Percentiles rank a stretch among this genome's conserved stretches.
phyloP scores from a whole-genome alignment of 23 tunicate genomes.

The Ciona savignyi region DNA sequence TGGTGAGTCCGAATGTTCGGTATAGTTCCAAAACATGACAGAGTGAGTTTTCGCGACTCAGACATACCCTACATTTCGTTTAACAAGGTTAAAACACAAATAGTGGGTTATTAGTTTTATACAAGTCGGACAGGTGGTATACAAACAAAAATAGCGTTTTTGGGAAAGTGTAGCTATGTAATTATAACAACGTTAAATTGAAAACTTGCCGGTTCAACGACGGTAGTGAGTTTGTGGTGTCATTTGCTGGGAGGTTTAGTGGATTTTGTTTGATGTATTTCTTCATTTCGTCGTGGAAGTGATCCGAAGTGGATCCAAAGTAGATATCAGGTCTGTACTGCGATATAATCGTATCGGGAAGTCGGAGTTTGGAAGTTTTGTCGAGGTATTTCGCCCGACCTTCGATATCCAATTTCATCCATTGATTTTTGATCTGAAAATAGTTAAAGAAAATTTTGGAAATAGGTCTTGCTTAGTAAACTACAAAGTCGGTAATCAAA shows the following conservation, averaged over 20 bases:
- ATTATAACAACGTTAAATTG: too few species aligned
- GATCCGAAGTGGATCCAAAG: constrained; percentile 73
- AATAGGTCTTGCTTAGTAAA: background rate
- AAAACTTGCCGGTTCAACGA: too few species aligned
- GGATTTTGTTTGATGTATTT: constrained; percentile 38
- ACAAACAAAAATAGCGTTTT: too few species aligned
- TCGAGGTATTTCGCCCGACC: constrained; percentile 4
- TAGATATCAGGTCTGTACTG: constrained; percentile 62
- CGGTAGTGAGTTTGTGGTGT: constrained; percentile 8
- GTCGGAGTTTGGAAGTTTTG: constrained; percentile 3
- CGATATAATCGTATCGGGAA: constrained; percentile 54
- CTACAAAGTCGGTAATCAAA: background rate
- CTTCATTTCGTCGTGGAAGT: constrained; percentile 21
- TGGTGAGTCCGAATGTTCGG: too few species aligned
- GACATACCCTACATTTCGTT: too few species aligned
- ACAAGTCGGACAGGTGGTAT: too few species aligned
- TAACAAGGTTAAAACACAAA: too few species aligned
- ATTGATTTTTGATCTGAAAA: background rate
- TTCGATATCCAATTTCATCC: constrained; percentile 24
- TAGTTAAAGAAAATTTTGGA: background rate
- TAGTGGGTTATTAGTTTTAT: too few species aligned
- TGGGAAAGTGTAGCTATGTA: too few species aligned
- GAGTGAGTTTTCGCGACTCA: too few species aligned
- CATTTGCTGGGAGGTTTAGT: constrained; percentile 18
- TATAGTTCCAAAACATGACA: too few species aligned